phyloP scores from a whole-genome alignment of 92 coral and sea anemone species.

The Muricea muricata region DNA sequence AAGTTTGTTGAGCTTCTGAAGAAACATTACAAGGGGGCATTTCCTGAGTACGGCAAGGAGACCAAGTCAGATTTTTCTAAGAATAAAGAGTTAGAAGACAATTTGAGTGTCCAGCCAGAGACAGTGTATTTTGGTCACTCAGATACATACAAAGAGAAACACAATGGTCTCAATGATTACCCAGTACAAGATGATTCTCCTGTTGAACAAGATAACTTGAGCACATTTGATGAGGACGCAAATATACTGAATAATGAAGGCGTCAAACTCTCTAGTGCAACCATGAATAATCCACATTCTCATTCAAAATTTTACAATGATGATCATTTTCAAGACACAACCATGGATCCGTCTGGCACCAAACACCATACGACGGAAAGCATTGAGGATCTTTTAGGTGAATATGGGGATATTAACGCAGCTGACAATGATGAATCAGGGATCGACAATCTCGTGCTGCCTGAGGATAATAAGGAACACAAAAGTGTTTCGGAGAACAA shows the following conservation, averaged over 20 bases:
- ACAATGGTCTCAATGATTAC: neutral
- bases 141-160: neutral
- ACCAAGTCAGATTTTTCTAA: neutral
- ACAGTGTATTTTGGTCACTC: conserved; percentile 16
- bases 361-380: neutral
- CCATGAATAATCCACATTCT: neutral
- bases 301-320: neutral
- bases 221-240: conserved; percentile 11
- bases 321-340: neutral
- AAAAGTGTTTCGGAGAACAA: neutral
- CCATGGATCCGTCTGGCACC: neutral
- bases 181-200: neutral
- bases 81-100: conserved; percentile 28
- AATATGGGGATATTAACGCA: conserved; percentile 11
- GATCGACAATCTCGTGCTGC: neutral
- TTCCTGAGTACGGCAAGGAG: conserved; percentile 41
- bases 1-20: conserved; percentile 9
- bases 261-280: neutral
- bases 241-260: neutral
- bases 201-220: neutral
- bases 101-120: conserved; percentile 22
- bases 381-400: neutral
- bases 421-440: neutral
- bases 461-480: neutral
- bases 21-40: conserved; percentile 11